phyloP scores from a whole-genome alignment of 2,113 vertebrate genomes.

The Chrysochloris asiatica region DNA sequence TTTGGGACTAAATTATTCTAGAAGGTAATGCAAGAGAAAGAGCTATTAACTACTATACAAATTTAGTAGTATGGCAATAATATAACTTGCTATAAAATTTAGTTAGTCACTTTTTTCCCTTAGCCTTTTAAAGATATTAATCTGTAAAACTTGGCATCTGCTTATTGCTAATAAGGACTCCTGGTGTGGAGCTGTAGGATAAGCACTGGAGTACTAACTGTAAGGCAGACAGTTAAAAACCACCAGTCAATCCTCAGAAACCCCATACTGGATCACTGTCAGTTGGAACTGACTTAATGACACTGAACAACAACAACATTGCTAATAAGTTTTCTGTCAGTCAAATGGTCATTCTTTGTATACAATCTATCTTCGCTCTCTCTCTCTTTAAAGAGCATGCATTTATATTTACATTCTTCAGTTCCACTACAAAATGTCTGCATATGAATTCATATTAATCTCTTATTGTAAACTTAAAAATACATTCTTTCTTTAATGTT shows the following conservation, averaged over 20 bases:
- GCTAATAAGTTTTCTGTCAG: not conserved
- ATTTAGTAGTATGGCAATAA: not conserved
- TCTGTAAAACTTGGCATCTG: not conserved
- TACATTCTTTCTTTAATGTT: not conserved
- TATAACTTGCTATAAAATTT: not conserved
- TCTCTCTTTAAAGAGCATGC: not conserved
- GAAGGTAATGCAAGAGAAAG: not conserved
- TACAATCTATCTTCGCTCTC: not conserved
- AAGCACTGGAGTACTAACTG: no score
- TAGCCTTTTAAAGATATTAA: not conserved
- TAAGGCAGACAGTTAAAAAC: no score
- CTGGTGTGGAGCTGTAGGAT: no score
- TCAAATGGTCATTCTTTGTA: not conserved
- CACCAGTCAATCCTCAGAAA: no score
- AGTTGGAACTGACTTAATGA: no score
- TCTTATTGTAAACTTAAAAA: not conserved
- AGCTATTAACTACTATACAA: not conserved
- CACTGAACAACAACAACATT: no score
- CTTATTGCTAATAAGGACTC: not conserved
- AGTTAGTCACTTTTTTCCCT: not conserved
- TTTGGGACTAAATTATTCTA: not conserved
- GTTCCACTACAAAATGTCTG: not conserved
- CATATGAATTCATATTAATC: not conserved
- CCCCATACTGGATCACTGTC: no score
- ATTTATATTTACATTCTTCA: not conserved